Base-by-base conservation (phyloP, 2,797 vertebrate species). In the Anas georgica region DNA sequence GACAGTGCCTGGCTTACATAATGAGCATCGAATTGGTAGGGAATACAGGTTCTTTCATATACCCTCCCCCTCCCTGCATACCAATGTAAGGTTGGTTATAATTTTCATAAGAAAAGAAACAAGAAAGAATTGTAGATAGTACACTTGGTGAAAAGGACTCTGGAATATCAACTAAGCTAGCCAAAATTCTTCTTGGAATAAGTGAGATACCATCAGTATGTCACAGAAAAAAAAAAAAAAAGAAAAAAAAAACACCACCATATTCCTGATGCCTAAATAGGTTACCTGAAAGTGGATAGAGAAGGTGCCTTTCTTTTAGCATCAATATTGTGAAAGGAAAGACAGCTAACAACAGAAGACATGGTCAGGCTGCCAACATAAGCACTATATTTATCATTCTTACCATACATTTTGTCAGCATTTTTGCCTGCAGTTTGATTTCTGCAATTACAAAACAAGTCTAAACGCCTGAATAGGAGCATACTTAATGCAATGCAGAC, bases 381-480 rank as follows among this genome's bases (percentile, higher is more conserved):
- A 91, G 73, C 87, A 88, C 94, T 87, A 41, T 94, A 87, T 96
- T 96, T 96, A 95, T 95, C 87, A 86, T 67, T 94, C 59, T 88
- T 92, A 80, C 84, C 4, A 17, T 88, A 78, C 45, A 5, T 94
- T 95, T 92, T 95, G 94, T 97, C 94, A 97, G 92, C 93, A 60
- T 88, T 93, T 96, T 95, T 93, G 77, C 91, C 84, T 90, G 70
- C 84, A 74, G 86, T 95, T 93, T 96, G 92, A 93, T 95, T 97
- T 88, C 95, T 94, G 87, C 90, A 96, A 97, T 95, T 97, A 95
- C 88, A 95, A 94, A 96, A 90, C 95, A 94, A 91, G 70, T 17
- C 91, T 93, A 83, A 96, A 86, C 0, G 72, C 69, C 86, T 96
- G 91, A 94, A 95, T 86, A 59, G 87, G 69, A 95, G 92, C 58